phyloP scores from a whole-genome alignment of 1,140 invertebrate species.

The Dufourea novaeangliae region DNA sequence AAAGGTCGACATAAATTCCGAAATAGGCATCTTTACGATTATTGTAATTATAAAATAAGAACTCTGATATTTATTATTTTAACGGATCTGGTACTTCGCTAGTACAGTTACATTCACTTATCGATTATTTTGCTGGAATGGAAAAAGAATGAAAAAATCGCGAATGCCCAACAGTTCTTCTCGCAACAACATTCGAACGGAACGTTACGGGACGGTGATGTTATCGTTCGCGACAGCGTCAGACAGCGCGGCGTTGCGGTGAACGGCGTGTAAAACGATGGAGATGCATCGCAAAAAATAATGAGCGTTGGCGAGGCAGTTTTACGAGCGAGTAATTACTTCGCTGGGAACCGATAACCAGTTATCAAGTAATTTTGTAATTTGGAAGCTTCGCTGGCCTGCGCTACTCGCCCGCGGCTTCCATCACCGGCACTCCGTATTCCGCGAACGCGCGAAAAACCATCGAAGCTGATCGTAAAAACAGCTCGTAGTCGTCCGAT shows the following conservation, averaged over 20 bases:
- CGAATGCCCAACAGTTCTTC: background rate
- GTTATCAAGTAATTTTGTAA: constrained; percentile 75
- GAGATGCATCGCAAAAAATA: constrained; percentile 44
- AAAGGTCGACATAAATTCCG: too few species aligned
- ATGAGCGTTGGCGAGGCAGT: constrained; percentile 57
- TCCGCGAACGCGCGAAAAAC: constrained; percentile 31
- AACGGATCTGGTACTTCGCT: too few species aligned
- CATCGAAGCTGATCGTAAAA: constrained; percentile 31
- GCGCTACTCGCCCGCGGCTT: constrained; percentile 40
- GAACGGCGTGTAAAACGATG: constrained; percentile 12
- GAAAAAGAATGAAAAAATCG: background rate
- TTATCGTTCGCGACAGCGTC: background rate
- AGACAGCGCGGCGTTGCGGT: background rate
- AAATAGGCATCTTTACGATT: too few species aligned
- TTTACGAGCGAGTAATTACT: constrained; percentile 70
- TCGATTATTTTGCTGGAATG: background rate
- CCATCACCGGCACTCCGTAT: constrained; percentile 28
- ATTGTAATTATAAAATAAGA: too few species aligned
- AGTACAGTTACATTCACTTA: too few species aligned
- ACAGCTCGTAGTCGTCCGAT: constrained; percentile 12
- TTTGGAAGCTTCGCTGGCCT: constrained; percentile 66
- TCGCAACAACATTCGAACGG: background rate
- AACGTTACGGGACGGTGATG: background rate
- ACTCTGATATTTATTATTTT: too few species aligned
- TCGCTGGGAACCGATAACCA: constrained; percentile 63